Percentiles rank a stretch among this genome's conserved stretches.
Conservation (phyloP, 2,797 vertebrate genomes). For the Epinephelus coioides region DNA sequence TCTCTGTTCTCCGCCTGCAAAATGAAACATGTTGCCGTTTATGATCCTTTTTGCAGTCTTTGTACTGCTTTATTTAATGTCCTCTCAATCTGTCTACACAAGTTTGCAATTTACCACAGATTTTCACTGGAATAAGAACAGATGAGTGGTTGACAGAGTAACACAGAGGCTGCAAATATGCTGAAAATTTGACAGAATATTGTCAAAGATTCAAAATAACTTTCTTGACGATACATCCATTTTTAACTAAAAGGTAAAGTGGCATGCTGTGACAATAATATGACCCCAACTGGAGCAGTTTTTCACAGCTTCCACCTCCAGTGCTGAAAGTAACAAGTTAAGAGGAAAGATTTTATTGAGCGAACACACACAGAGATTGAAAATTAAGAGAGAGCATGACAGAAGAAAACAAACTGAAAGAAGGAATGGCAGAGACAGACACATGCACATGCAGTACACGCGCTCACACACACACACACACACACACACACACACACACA, state of each 20-base stretch:
- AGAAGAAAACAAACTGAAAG: constrained; percentile 58
- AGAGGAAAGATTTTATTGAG: constrained; percentile 24
- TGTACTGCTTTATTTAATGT: constrained; percentile 24
- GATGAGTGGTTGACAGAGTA: constrained; percentile 9
- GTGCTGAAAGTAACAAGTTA: not conserved
- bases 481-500: constrained; percentile 43
- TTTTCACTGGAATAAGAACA: constrained; percentile 27
- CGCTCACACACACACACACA: constrained; percentile 21
- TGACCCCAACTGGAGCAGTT: not conserved
- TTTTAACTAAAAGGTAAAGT: not conserved
- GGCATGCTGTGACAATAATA: not conserved
- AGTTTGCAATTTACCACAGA: constrained; percentile 30
- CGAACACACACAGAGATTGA: constrained; percentile 33
- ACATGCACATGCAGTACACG: constrained; percentile 46
- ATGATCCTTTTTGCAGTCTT: constrained; percentile 2
- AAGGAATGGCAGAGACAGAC: constrained; percentile 61
- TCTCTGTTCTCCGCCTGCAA: not conserved
- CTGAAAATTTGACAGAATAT: not conserved
- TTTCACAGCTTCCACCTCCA: not conserved
- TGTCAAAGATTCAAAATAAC: not conserved
- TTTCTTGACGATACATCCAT: not conserved
- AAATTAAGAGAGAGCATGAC: constrained; percentile 35
- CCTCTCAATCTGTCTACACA: constrained; percentile 26
- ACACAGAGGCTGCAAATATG: not conserved
- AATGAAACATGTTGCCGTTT: constrained; percentile 17